Evolutionary conservation across 2,113 vertebrate species (phyloP).

Genomic region (Diphyllodes magnificus): DNA sequence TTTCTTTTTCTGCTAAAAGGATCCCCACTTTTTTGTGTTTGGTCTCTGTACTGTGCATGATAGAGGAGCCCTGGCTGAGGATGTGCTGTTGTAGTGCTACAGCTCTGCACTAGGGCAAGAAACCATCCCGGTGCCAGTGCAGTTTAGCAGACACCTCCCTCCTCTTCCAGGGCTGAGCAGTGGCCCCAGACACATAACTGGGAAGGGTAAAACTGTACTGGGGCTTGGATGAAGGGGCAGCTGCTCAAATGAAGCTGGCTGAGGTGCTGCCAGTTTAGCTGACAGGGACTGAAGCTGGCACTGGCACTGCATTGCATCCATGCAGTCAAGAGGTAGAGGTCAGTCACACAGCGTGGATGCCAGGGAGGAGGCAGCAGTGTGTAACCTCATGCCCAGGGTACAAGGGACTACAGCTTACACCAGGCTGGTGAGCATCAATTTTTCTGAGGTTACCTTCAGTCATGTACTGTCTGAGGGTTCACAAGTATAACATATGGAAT

Average conservation of each 20-base stretch:
- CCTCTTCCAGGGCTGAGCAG: background rate
- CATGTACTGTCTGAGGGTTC: background rate
- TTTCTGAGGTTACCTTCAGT: background rate
- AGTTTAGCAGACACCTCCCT: fast-evolving
- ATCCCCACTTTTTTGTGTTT: background rate
- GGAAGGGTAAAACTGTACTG: background rate
- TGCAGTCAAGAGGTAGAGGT: background rate
- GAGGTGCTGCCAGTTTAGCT: background rate
- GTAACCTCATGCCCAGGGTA: background rate
- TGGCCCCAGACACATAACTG: background rate
- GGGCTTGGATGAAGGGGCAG: background rate
- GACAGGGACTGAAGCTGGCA: background rate
- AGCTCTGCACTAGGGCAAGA: background rate
- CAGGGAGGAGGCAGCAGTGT: background rate
- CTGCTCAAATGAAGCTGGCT: background rate
- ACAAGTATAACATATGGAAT: background rate
- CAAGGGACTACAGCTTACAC: background rate
- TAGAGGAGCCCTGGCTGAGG: background rate
- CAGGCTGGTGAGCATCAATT: background rate
- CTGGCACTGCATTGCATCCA: background rate
- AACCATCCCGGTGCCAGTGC: fast-evolving
- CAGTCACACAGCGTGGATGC: fast-evolving
- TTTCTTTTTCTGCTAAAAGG: background rate
- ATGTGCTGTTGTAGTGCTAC: fast-evolving
- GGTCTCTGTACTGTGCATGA: background rate